Conservation (phyloP, 2,888 invertebrate genomes). For the Aphrophora alni region DNA sequence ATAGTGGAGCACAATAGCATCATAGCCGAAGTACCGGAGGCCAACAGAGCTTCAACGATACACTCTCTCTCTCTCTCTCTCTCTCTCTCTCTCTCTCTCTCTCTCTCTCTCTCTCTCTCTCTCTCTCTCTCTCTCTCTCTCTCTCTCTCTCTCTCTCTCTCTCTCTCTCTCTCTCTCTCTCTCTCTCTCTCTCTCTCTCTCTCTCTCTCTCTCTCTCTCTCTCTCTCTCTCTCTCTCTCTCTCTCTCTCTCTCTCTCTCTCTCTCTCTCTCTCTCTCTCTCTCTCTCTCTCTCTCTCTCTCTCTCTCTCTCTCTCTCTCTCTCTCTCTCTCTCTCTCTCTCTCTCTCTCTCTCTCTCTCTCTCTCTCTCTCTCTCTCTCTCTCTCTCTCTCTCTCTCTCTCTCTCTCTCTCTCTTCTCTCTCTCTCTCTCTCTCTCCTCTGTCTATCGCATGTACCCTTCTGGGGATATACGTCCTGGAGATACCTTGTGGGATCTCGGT, state of each 20-base stretch:
- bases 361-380: conserved; percentile 32
- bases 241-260: conserved; percentile 32
- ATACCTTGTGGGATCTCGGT: no score
- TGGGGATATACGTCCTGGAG: no score
- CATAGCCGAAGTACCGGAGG: no score
- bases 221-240: conserved; percentile 32
- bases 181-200: conserved; percentile 32
- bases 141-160: conserved; percentile 32
- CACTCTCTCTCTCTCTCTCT: conserved; percentile 30
- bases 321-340: conserved; percentile 32
- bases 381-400: conserved; percentile 32
- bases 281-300: conserved; percentile 32
- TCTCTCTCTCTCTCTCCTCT: conserved; percentile 32
- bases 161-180: conserved; percentile 32
- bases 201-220: conserved; percentile 32
- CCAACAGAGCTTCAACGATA: no score
- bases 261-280: conserved; percentile 31
- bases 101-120: conserved; percentile 32
- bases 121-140: conserved; percentile 32
- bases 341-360: conserved; percentile 32
- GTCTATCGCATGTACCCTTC: no score
- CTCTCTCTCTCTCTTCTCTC: conserved; percentile 29
- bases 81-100: conserved; percentile 32
- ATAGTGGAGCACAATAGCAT: background rate
- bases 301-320: conserved; percentile 32